phyloP scores from a whole-genome alignment of 2,797 vertebrate species.

The Xenentodon cancila region DNA sequence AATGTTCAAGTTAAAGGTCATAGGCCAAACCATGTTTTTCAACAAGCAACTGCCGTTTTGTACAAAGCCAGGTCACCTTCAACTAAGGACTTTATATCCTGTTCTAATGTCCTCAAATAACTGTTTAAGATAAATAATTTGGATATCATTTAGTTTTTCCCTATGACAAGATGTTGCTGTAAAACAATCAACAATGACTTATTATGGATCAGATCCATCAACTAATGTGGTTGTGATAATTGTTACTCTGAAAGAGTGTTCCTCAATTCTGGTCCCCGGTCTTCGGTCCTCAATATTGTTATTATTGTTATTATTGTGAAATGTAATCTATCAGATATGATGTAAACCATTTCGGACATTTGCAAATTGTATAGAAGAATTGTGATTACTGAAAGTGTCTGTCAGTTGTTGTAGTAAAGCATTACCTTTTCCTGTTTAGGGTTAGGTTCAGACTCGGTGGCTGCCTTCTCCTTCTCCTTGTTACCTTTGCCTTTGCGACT shows the following conservation, averaged over 20 bases:
- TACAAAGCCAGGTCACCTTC: slow-evolving; percentile 16
- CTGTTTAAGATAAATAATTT: slow-evolving; percentile 26
- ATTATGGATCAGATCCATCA: slow-evolving; percentile 4
- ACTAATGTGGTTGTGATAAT: no score
- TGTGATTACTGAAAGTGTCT: background rate
- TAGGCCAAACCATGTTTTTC: slow-evolving; percentile 1
- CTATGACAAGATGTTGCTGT: background rate
- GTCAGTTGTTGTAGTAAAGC: slow-evolving; percentile 4
- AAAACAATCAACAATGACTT: slow-evolving; percentile 3
- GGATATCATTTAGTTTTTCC: slow-evolving; percentile 22
- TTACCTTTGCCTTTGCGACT: slow-evolving; percentile 79
- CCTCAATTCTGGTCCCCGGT: no score
- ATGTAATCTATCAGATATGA: background rate
- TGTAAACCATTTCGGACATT: no score
- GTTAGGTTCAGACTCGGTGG: slow-evolving; percentile 60
- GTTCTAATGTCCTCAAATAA: slow-evolving; percentile 5
- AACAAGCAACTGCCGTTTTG: slow-evolving; percentile 20
- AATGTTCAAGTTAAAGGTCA: slow-evolving; percentile 44
- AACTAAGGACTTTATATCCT: slow-evolving; percentile 12
- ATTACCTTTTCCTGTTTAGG: slow-evolving; percentile 72
- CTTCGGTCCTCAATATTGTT: no score
- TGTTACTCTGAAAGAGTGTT: no score
- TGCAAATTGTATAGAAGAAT: no score
- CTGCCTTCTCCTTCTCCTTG: slow-evolving; percentile 78
- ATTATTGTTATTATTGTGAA: background rate